phyloP scores from a whole-genome alignment of 1,140 invertebrate species.

The Drosophila kurseongensis region DNA sequence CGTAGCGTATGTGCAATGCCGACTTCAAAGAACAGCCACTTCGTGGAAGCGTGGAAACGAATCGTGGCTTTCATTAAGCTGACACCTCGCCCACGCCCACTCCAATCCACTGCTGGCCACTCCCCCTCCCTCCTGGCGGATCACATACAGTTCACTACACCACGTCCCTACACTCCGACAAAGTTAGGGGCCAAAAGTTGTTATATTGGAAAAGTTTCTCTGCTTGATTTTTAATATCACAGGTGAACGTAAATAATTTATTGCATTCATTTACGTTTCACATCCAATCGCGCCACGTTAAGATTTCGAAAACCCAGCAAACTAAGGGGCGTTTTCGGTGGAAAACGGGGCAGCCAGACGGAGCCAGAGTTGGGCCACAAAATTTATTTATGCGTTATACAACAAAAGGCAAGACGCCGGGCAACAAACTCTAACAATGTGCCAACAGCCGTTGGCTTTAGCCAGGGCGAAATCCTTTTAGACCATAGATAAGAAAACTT shows the following conservation, averaged over 20 bases:
- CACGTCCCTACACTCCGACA: constrained; percentile 24
- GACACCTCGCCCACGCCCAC: constrained; percentile 37
- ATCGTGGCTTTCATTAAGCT: constrained; percentile 73
- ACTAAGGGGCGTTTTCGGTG: neutral
- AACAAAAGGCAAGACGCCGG: constrained; percentile 63
- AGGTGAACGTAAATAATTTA: constrained; percentile 84
- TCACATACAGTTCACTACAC: constrained; percentile 15
- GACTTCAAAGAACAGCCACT: constrained; percentile 68
- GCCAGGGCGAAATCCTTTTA: constrained; percentile 71
- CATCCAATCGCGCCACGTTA: constrained; percentile 80
- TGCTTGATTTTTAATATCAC: constrained; percentile 84
- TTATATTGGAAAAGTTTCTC: constrained; percentile 84
- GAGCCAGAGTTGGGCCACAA: constrained; percentile 32
- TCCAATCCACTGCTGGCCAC: constrained; percentile 15
- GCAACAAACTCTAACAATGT: constrained; percentile 64
- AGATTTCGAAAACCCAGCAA: constrained; percentile 50
- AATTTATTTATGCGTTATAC: constrained; percentile 73
- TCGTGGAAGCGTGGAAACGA: constrained; percentile 46
- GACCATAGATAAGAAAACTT: constrained; percentile 78
- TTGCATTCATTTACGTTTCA: constrained; percentile 84
- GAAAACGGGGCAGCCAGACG: neutral
- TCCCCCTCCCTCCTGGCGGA: constrained; percentile 8
- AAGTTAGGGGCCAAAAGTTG: constrained; percentile 70
- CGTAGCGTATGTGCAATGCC: constrained; percentile 64
- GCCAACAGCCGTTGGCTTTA: constrained; percentile 66